A percentile compares a stretch with the other conserved stretches of the same genome.
Evolutionary conservation across 2,888 invertebrate genomes (phyloP).

Genomic region (Hipparchia sbordonii): DNA sequence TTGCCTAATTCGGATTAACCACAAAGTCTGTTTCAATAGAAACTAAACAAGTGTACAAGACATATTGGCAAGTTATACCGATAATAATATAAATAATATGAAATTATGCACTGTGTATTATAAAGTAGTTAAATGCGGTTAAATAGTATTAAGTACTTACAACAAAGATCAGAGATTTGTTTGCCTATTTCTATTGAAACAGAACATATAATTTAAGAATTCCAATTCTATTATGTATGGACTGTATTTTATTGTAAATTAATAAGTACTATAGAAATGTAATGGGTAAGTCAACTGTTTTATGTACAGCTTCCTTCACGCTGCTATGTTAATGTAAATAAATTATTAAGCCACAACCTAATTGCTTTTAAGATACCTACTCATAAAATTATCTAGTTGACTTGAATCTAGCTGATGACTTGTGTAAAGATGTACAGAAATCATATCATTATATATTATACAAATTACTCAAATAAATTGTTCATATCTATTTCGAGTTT

Average conservation of each 20-base stretch:
- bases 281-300: conserved; percentile 65
- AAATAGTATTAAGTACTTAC: not conserved
- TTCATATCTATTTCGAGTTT: conserved; percentile 66
- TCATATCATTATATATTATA: conserved; percentile 80
- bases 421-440: conserved; percentile 81
- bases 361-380: conserved; percentile 69
- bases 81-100: not conserved
- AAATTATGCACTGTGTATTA: not conserved
- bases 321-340: conserved; percentile 78
- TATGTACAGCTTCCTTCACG: conserved; percentile 74
- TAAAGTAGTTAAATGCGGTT: not conserved
- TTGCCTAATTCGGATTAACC: conserved; percentile 56
- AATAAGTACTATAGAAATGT: conserved; percentile 58
- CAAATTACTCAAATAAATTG: conserved; percentile 81
- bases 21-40: conserved; percentile 19
- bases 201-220: conserved; percentile 47
- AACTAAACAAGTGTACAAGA: not conserved
- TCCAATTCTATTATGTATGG: conserved; percentile 67
- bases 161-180: not conserved
- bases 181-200: conserved; percentile 14
- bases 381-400: conserved; percentile 79
- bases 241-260: conserved; percentile 74
- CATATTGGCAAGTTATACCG: not conserved
- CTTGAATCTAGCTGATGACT: conserved; percentile 79
- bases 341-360: conserved; percentile 78